phyloP scores from a whole-genome alignment of 2,113 vertebrate species.

The Hypanus sabinus region DNA sequence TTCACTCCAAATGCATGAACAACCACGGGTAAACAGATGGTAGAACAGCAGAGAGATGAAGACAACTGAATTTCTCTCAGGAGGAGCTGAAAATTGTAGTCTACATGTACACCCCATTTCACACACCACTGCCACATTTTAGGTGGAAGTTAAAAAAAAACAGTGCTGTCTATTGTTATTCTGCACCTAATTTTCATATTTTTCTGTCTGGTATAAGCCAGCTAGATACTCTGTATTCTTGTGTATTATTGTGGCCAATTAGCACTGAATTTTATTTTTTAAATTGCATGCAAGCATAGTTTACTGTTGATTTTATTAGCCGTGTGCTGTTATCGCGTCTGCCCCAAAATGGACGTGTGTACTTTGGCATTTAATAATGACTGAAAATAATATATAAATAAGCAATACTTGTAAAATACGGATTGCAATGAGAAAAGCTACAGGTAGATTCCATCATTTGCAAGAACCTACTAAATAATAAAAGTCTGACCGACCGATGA shows the following conservation, averaged over 20 bases:
- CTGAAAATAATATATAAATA: not conserved
- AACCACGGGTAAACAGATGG: conserved; percentile 27
- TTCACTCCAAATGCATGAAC: conserved; percentile 2
- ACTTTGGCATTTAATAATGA: not conserved
- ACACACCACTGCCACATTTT: conserved; percentile 5
- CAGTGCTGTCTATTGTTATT: not conserved
- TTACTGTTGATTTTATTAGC: not conserved
- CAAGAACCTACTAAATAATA: not conserved
- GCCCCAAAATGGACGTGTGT: not conserved
- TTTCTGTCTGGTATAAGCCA: not conserved
- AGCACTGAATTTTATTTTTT: not conserved
- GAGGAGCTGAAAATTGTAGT: conserved; percentile 22
- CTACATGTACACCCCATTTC: not conserved
- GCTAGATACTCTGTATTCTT: not conserved
- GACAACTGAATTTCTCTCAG: conserved; percentile 26
- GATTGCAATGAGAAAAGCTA: not conserved
- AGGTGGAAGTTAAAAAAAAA: not conserved
- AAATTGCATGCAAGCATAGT: not conserved
- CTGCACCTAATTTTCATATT: conserved; percentile 5
- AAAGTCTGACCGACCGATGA: not conserved
- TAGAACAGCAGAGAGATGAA: conserved; percentile 13
- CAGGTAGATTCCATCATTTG: not conserved
- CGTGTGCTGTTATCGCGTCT: not conserved
- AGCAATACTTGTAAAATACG: not conserved
- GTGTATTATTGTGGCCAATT: not conserved